phyloP scores from a whole-genome alignment of 1,140 invertebrate species.

The Tetramorium simillimum region DNA sequence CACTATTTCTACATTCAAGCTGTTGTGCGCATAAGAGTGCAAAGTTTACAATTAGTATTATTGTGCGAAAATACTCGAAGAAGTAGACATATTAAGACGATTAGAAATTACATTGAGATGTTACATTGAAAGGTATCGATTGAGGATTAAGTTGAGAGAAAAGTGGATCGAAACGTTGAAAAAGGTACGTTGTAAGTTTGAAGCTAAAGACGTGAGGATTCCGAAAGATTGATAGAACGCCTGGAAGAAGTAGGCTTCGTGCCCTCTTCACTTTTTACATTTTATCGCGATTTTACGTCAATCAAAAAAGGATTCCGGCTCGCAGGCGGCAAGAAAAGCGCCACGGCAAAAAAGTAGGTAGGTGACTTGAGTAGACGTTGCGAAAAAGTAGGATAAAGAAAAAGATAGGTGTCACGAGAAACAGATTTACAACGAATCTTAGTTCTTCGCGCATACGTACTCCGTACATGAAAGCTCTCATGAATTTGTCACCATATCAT shows the following conservation, averaged over 20 bases:
- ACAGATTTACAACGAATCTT: neutral
- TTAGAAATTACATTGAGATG: slow-evolving; percentile 9
- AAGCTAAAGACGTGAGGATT: slow-evolving; percentile 9
- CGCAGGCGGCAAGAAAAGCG: slow-evolving; percentile 27
- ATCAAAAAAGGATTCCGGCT: slow-evolving; percentile 61
- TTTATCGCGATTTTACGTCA: slow-evolving; percentile 58
- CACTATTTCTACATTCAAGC: too few species aligned
- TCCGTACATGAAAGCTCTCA: neutral
- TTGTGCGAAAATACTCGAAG: neutral
- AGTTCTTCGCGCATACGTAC: neutral
- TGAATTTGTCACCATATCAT: neutral
- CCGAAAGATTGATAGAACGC: slow-evolving; percentile 64
- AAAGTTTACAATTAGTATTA: neutral
- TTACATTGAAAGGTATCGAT: neutral
- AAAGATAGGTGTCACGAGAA: slow-evolving; percentile 3
- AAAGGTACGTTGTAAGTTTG: neutral
- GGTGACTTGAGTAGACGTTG: slow-evolving; percentile 17
- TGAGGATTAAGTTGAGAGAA: neutral
- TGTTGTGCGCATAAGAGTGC: too few species aligned
- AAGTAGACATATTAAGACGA: neutral
- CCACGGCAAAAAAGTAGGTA: neutral
- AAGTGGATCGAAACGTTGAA: neutral
- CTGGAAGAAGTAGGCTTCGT: slow-evolving; percentile 36
- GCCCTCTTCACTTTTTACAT: slow-evolving; percentile 60
- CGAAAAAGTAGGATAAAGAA: slow-evolving; percentile 23